These are phyloP conservation scores for Fundulus diaphanus DNA, from an alignment of 2,797 vertebrate species.

Conservation along the genomic window DNA sequence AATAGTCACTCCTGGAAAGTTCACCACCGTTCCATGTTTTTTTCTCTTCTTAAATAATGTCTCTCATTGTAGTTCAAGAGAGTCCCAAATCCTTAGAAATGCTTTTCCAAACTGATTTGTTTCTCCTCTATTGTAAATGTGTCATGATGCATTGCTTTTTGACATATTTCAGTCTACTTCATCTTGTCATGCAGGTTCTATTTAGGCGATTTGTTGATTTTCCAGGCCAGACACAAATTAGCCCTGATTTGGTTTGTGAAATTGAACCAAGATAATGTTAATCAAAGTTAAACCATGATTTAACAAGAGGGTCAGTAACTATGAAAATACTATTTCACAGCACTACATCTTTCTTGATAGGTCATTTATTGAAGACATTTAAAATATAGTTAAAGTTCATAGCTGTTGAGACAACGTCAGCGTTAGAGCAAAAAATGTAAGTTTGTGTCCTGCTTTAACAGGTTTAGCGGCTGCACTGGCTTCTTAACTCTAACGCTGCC, in stretches of 20 bases:
- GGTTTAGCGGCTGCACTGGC: not conserved
- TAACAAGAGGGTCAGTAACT: not conserved
- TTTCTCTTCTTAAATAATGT: not conserved
- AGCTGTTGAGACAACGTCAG: not conserved
- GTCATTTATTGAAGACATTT: not conserved
- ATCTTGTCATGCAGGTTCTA: not conserved
- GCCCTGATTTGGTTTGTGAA: no score
- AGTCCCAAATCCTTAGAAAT: not conserved
- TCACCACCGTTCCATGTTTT: not conserved
- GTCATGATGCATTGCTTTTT: not conserved
- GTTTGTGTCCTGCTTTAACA: not conserved
- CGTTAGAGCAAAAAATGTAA: no score
- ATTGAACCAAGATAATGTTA: not conserved
- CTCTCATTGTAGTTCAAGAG: not conserved
- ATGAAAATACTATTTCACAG: no score
- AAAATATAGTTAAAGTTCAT: not conserved
- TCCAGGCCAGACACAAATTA: not conserved
- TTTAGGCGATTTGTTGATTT: not conserved
- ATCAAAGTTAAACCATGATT: not conserved
- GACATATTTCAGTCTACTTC: not conserved
- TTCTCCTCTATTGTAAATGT: not conserved
- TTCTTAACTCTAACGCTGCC: not conserved
- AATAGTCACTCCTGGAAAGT: not conserved
- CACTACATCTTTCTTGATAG: not conserved
- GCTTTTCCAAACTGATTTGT: not conserved